Percentiles rank a stretch among this genome's conserved stretches.
These are phyloP conservation scores for Cephalotes varians DNA, from an alignment of 2,888 invertebrate genomes.

Conservation along the genomic window DNA sequence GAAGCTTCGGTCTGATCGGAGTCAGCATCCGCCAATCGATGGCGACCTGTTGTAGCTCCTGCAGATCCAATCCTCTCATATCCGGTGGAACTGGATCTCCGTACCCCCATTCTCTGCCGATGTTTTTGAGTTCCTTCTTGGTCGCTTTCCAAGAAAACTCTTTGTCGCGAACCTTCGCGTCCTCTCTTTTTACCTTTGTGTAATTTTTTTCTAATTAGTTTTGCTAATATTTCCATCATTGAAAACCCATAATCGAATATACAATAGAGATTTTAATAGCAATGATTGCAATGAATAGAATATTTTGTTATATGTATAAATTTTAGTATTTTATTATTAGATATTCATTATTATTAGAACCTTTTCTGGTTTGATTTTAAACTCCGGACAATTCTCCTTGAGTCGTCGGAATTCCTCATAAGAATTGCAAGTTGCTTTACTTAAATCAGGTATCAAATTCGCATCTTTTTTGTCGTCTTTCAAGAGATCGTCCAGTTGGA, in stretches of 20 bases:
- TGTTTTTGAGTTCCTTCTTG: conserved; percentile 90
- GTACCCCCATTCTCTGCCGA: conserved; percentile 88
- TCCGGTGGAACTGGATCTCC: conserved; percentile 94
- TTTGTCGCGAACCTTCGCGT: conserved; percentile 91
- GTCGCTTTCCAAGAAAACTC: conserved; percentile 92
- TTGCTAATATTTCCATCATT: not conserved
- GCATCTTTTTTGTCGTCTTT: conserved; percentile 93
- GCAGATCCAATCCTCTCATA: conserved; percentile 91
- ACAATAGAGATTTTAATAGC: not conserved
- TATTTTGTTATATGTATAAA: not conserved
- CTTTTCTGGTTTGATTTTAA: conserved; percentile 95
- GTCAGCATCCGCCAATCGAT: conserved; percentile 98
- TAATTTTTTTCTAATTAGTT: conserved; percentile 2
- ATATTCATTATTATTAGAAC: conserved; percentile 83
- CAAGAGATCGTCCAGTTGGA: conserved; percentile 93
- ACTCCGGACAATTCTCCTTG: conserved; percentile 95
- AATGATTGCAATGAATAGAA: not conserved
- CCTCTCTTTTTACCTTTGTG: conserved; percentile 90
- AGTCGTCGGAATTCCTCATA: conserved; percentile 94
- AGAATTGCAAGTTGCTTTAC: conserved; percentile 91
- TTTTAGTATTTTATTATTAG: not conserved
- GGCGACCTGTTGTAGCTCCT: conserved; percentile 93
- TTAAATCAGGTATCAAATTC: conserved; percentile 93
- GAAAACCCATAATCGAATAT: not conserved
- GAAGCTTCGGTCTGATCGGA: conserved; percentile 93